phyloP scores from a whole-genome alignment of 2,797 vertebrate species.

The Agapornis canus region DNA sequence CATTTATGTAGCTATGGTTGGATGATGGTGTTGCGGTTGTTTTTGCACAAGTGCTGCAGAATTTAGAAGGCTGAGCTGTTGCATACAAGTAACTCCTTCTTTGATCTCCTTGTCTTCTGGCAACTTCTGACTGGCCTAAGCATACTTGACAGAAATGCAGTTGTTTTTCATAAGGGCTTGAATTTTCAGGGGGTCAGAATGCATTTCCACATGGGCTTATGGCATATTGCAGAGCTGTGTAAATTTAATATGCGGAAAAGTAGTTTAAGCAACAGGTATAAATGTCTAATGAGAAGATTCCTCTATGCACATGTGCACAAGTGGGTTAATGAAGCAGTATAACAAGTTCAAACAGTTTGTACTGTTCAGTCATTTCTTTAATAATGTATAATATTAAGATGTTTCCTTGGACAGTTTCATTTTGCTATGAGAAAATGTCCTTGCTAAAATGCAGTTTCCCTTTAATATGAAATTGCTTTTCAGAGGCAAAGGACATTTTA shows the following conservation, averaged over 20 bases:
- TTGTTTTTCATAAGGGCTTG: not conserved
- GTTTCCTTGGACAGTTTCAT: not conserved
- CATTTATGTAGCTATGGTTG: not conserved
- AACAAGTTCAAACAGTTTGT: not conserved
- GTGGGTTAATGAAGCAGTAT: not conserved
- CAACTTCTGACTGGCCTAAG: not conserved
- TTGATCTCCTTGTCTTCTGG: conserved; percentile 4
- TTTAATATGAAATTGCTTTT: not conserved
- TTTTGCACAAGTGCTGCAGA: not conserved
- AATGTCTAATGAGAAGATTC: not conserved
- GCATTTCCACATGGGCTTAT: not conserved
- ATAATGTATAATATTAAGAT: not conserved
- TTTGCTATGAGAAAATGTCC: not conserved
- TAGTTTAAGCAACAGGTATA: not conserved
- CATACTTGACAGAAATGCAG: not conserved
- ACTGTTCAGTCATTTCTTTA: not conserved
- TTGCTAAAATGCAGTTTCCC: not conserved
- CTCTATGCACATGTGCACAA: not conserved
- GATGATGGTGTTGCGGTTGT: not conserved
- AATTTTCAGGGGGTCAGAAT: not conserved
- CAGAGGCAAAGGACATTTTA: not conserved
- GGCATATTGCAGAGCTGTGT: not conserved
- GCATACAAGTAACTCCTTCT: not conserved
- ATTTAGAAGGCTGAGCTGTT: not conserved
- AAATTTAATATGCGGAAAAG: not conserved